Base-by-base conservation (phyloP, 2,888 invertebrate genomes). In the Agrilus biguttatus region DNA sequence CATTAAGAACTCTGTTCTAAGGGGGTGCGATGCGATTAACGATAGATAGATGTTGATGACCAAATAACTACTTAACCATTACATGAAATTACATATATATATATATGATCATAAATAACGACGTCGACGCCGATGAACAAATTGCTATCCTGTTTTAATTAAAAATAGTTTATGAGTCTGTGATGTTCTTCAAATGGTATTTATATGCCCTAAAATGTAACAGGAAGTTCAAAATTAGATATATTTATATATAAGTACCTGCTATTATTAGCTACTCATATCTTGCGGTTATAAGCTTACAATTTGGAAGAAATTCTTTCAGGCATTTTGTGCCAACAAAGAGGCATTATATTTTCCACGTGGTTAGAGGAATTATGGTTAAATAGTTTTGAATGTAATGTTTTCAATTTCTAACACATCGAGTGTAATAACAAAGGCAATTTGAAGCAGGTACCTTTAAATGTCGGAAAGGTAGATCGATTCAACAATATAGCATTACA, bases 241-340 rank as follows among this genome's bases (percentile, higher is more conserved):
- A n/a, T n/a, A n/a, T n/a, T n/a, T n/a, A n/a, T n/a, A n/a, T n/a
- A n/a, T n/a, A n/a, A n/a, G n/a, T 43, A 46, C 43, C 1, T 17
- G 17, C 17, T 17, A 17, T 6, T 21, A 7, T 46, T 46, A 46
- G 40, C 39, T 43, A 35, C 42, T 45, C 33, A 42, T 36, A 17
- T 33, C 2, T 28, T 28, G 10, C 40, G 41, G 47, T 48, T 51
- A 50, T 51, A 47, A 51, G 49, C 45, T 42, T 41, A 49, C 58
- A 59, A 59, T 58, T 58, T 57, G 52, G 50, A 56, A 57, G 56
- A 58, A 58, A 58, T 58, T 50, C 52, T 53, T 54, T 52, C 40
- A 45, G 45, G 45, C 45, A 44, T 44, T 49, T 41, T 39, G 42
- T 45, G 37, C 41, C 44, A 37, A 33, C 47, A 43, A 44, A 44